Base-by-base conservation (phyloP, 2,113 vertebrate genomes). In the Brienomyrus longianalis region DNA sequence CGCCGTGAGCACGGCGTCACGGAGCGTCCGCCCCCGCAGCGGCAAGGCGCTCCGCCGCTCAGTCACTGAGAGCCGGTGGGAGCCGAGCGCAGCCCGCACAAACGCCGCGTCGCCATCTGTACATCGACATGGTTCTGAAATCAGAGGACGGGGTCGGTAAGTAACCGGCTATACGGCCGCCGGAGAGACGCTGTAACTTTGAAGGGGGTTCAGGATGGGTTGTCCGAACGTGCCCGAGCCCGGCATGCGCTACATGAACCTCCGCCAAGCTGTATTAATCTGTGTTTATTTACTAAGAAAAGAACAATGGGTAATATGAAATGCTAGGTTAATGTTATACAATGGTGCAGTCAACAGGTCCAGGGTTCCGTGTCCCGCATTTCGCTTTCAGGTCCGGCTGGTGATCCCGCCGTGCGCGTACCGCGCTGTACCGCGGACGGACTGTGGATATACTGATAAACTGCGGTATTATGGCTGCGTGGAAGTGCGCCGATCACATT, bases 71-170 rank as follows among this genome's bases (percentile, higher is more conserved):
- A 27, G 62, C 62, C n/a, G 62, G n/a, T 13, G 10, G n/a, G 23
- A 27, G 13, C 62, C 27, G 62, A 31, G 62, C n/a, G n/a, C 62
- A 10, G 27, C 27, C 31, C 27, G 10, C 27, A 62, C n/a, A 4
- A 10, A 13, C n/a, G 10, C 62, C 62, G 62, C 62, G 62, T 27
- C n/a, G 62, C 62, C 3, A 27, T 70, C 62, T 70, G 62, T 27
- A 5, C 19, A 2, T 13, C 88, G 39, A 51, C 9, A 89, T 89
- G 88, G 88, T 89, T 9, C 88, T 89, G 31, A 89, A 89, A 52
- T 89, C 88, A 43, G 88, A 89, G 77, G 88, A 89, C 51, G 88
- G 88, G 35, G 88, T 89, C 74, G 88, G 88, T 89, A 84, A 89
- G 88, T 45, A 27, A 39, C 35, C 21, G 86, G 43, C 21, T 62